Evolutionary conservation across 2,797 vertebrate species (phyloP).

Genomic region (Syngnathus rostellatus): DNA sequence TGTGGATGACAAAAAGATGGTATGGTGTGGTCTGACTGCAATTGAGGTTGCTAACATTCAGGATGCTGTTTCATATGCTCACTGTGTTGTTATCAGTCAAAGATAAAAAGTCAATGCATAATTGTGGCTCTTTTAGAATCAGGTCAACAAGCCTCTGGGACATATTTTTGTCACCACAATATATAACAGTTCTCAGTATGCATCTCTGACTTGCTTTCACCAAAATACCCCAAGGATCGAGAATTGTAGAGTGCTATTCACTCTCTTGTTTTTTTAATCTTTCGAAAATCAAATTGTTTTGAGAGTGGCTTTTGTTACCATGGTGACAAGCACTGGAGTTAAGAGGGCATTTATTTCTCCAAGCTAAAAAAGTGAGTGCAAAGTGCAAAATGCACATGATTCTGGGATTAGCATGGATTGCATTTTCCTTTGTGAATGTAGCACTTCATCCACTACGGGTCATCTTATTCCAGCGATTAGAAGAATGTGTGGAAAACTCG

Average conservation of each 20-base stretch:
- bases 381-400: background rate
- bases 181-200: background rate
- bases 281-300: background rate
- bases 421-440: background rate
- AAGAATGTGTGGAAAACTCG: too few relatives aligned
- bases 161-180: background rate
- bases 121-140: conserved; percentile 11
- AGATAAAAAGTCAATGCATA: conserved; percentile 26
- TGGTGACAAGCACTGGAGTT: background rate
- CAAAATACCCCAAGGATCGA: background rate
- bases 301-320: background rate
- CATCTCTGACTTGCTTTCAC: background rate
- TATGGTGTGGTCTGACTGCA: conserved; percentile 19
- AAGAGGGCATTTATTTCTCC: background rate
- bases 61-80: conserved; percentile 30
- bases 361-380: background rate
- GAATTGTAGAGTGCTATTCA: background rate
- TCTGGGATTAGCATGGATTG: background rate
- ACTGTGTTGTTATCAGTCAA: conserved; percentile 18
- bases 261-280: background rate
- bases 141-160: background rate
- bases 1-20: conserved; percentile 15
- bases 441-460: too few relatives aligned
- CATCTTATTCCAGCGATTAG: too few relatives aligned
- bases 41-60: conserved; percentile 37